Base-by-base conservation (phyloP, 2,888 invertebrate genomes). In the Petrolisthes manimaculis region DNA sequence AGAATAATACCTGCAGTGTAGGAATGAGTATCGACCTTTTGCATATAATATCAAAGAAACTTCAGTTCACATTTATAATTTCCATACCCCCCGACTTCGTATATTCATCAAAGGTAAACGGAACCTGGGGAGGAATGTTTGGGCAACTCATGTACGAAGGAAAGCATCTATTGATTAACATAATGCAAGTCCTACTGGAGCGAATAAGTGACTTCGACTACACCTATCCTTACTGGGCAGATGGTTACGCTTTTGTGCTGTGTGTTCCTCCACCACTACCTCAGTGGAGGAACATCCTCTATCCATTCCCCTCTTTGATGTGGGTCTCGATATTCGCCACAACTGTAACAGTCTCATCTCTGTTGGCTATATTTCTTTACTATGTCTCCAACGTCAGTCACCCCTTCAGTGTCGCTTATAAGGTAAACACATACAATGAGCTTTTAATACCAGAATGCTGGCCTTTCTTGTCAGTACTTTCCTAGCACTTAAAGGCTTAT, bases 41-140 rank as follows among this genome's bases (percentile, higher is more conserved):
- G 21, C n/a, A 78, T 61, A 86, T 86, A 8, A 69, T 90, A 12
- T 85, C 85, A 12, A 24, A 54, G 21, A 83, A 85, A 61, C 61
- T 87, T 55, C 56, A 85, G n/a, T 88, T 90, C 24, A 61, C 61
- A 8, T 90, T 84, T 77, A 55, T n/a, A 14, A 18, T 84, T 55
- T 18, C 79, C n/a, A 14, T 18, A n/a, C 56, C 80, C 24, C 37
- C 37, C 0, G 86, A 86, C 54, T 77, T 61, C n/a, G 51, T 53
- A 21, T 88, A 88, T 79, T 80, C 83, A 24, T 61, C 54, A 5
- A 77, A 61, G 37, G 88, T 77, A 37, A 88, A 90, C 78, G 90
- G 88, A 55, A 82, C 82, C 14, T 90, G 90, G 90, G 61, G 8
- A 0, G 90, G 90, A 51, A 85, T 90, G 88, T 21, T 90, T 24